These are phyloP conservation scores for Ips typographus DNA, from an alignment of 1,140 invertebrate species.

Conservation along the genomic window DNA sequence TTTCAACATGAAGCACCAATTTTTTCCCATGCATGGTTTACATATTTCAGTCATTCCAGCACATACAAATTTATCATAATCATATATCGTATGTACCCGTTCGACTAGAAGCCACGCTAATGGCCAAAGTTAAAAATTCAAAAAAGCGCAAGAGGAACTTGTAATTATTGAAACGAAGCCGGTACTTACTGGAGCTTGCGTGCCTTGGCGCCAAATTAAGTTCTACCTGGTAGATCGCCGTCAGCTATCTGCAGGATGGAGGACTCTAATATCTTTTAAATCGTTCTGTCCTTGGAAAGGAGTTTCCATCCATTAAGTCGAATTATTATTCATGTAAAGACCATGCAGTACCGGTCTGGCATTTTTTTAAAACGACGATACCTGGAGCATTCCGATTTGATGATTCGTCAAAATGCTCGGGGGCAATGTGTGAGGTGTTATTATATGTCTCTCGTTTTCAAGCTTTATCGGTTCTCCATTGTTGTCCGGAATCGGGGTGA, in stretches of 20 bases:
- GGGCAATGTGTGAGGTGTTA: too few species aligned
- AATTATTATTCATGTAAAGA: slow-evolving; percentile 15
- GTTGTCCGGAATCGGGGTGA: too few species aligned
- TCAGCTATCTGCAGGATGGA: slow-evolving; percentile 33
- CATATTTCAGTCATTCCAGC: not conserved
- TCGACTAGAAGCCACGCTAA: slow-evolving; percentile 25
- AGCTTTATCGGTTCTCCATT: too few species aligned
- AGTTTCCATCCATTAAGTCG: slow-evolving; percentile 23
- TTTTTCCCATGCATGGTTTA: slow-evolving; percentile 8
- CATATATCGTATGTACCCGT: slow-evolving; percentile 16
- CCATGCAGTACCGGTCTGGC: not conserved
- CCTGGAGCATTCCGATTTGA: too few species aligned
- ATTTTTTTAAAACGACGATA: too few species aligned
- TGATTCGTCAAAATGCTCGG: too few species aligned
- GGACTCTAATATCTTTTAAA: slow-evolving; percentile 42
- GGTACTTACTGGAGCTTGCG: slow-evolving; percentile 31
- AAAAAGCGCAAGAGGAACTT: slow-evolving; percentile 26
- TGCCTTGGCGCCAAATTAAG: slow-evolving; percentile 35
- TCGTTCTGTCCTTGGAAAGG: slow-evolving; percentile 40
- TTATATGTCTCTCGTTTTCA: too few species aligned
- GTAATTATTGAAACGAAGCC: slow-evolving; percentile 34
- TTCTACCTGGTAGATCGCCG: slow-evolving; percentile 36
- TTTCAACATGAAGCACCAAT: not conserved
- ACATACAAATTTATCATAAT: slow-evolving; percentile 26
- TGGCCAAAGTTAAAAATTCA: slow-evolving; percentile 22